Conservation (phyloP, 2,888 invertebrate species). For the Athalia circularis region DNA sequence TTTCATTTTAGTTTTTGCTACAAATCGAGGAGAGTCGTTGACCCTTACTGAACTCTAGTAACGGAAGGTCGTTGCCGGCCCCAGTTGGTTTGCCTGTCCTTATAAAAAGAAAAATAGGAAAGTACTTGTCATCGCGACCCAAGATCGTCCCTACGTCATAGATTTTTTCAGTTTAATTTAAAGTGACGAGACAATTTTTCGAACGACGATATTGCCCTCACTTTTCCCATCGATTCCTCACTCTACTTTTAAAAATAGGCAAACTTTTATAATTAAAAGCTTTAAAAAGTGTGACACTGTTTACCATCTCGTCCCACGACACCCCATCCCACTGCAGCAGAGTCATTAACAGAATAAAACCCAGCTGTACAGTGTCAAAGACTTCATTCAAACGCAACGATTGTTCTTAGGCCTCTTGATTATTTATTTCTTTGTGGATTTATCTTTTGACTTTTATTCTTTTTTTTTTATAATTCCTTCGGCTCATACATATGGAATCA, state of each 20-base stretch:
- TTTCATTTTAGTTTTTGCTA: not conserved
- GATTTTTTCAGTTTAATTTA: not conserved
- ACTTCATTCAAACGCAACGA: too few species aligned
- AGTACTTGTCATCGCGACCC: constrained; percentile 10
- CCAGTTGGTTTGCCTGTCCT: not conserved
- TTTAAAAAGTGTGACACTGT: not conserved
- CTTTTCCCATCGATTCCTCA: not conserved
- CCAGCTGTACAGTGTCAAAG: too few species aligned
- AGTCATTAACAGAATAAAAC: too few species aligned
- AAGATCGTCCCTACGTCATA: not conserved
- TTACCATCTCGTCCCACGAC: too few species aligned
- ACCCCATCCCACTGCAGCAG: too few species aligned
- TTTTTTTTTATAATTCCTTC: too few species aligned
- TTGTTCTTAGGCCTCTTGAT: too few species aligned
- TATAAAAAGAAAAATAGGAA: constrained; percentile 8
- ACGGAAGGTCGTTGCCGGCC: not conserved
- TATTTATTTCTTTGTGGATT: too few species aligned
- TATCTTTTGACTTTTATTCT: too few species aligned
- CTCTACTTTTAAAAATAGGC: constrained; percentile 6
- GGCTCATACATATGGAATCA: too few species aligned
- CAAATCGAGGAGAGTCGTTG: not conserved
- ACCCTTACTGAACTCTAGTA: not conserved
- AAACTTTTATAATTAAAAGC: constrained; percentile 32
- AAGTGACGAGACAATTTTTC: not conserved
- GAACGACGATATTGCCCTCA: not conserved